Conservation (phyloP, 2,888 invertebrate genomes). For the Parascotia fuliginaria region DNA sequence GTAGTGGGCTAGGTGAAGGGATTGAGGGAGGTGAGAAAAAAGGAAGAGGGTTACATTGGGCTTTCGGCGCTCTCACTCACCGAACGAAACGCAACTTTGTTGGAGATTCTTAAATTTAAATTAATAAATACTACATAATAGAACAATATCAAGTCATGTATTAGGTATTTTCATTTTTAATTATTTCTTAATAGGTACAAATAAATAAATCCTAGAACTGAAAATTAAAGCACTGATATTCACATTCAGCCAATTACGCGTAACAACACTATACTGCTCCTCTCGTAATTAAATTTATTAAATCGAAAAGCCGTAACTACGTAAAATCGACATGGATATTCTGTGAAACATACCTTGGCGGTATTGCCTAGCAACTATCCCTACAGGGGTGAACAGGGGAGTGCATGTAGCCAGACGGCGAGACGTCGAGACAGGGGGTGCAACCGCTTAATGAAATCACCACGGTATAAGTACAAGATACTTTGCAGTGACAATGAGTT, state of each 20-base stretch:
- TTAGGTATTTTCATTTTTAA: no score
- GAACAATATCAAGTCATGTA: no score
- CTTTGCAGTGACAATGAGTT: conserved; percentile 41
- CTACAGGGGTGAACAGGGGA: conserved; percentile 21
- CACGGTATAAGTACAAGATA: conserved; percentile 15
- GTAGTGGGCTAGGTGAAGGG: no score
- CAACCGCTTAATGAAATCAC: conserved; percentile 55
- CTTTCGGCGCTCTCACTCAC: no score
- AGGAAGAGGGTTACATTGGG: no score
- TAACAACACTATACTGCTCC: background rate
- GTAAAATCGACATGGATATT: conserved; percentile 20
- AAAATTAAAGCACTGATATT: background rate
- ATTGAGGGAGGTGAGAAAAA: no score
- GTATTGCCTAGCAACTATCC: conserved; percentile 40
- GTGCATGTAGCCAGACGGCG: conserved; percentile 50
- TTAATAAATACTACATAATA: no score
- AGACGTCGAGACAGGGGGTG: conserved; percentile 53
- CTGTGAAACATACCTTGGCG: conserved; percentile 19
- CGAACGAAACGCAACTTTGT: no score
- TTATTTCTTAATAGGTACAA: no score
- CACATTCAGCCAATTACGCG: background rate
- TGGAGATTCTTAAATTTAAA: no score
- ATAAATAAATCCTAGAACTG: no score
- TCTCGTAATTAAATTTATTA: conserved; percentile 4
- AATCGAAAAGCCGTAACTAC: conserved; percentile 21